Conservation (phyloP, 2,888 invertebrate species). For the Taphrorychus bicolor region DNA sequence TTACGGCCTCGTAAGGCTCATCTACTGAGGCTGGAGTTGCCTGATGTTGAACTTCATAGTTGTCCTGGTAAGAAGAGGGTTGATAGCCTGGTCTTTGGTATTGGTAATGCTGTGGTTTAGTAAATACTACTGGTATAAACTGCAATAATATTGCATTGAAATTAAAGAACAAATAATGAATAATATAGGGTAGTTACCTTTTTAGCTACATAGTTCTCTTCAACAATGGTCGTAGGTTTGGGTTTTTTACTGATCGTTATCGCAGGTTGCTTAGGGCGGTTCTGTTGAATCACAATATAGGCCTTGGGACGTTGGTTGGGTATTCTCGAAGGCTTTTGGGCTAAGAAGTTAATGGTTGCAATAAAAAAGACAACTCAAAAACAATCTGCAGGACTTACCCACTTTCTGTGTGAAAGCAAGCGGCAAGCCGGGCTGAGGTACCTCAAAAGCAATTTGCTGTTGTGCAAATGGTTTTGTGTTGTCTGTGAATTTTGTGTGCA, state of each 20-base stretch:
- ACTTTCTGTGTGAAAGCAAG: conserved; percentile 13
- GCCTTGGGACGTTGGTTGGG: conserved; percentile 33
- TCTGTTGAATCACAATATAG: conserved; percentile 28
- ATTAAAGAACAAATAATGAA: too few relatives aligned
- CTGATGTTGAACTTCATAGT: conserved; percentile 26
- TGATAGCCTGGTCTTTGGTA: conserved; percentile 12
- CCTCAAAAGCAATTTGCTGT: conserved; percentile 42
- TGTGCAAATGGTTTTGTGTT: conserved; percentile 39
- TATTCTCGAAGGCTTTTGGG: conserved; percentile 32
- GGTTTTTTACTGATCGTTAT: conserved; percentile 31
- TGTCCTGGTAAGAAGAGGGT: conserved; percentile 12
- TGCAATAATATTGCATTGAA: conserved; percentile 6
- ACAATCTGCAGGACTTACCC: conserved; percentile 4
- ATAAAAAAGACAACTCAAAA: too few relatives aligned
- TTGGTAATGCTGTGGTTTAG: conserved; percentile 19
- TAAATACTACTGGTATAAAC: conserved; percentile 17
- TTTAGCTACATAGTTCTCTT: conserved; percentile 39
- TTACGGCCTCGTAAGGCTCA: not conserved
- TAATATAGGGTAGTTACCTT: too few relatives aligned
- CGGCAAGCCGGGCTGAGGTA: conserved; percentile 31
- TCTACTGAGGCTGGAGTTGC: conserved; percentile 19
- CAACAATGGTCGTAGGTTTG: conserved; percentile 31
- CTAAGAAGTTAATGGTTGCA: conserved; percentile 3
- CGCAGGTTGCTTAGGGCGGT: conserved; percentile 18
- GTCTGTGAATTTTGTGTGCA: not conserved